Percentiles rank a stretch among this genome's conserved stretches.
Conservation (phyloP, 1,140 invertebrate species). For the Globodera rostochiensis region DNA sequence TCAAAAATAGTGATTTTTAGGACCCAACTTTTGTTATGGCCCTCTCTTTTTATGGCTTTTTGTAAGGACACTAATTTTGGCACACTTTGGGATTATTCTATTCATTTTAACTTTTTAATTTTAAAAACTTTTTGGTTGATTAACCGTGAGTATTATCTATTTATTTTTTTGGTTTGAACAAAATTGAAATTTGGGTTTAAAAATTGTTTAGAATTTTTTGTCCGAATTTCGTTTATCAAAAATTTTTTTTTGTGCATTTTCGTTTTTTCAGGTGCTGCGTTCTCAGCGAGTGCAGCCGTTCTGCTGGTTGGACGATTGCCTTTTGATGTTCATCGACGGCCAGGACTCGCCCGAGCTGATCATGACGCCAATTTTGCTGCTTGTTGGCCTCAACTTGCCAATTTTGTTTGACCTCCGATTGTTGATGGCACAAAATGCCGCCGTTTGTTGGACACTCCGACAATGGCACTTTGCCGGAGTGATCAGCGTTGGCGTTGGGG, state of each 20-base stretch:
- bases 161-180: too few species aligned
- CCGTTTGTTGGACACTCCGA: conserved; percentile 16
- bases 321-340: conserved; percentile 52
- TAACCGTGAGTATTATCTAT: too few species aligned
- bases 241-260: neutral
- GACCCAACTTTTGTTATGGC: too few species aligned
- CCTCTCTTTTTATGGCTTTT: too few species aligned
- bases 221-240: too few species aligned
- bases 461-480: conserved; percentile 53
- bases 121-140: too few species aligned
- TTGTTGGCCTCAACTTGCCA: conserved; percentile 54
- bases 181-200: too few species aligned
- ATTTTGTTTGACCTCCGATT: conserved; percentile 37
- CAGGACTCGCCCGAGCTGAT: conserved; percentile 53
- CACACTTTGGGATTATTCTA: too few species aligned
- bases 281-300: conserved; percentile 42
- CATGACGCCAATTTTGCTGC: conserved; percentile 53
- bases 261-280: conserved; percentile 44
- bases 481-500: conserved; percentile 54
- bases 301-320: conserved; percentile 32
- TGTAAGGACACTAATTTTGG: too few species aligned
- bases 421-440: neutral
- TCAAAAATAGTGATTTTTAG: conserved; percentile 10
- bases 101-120: too few species aligned
- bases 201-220: too few species aligned